Base-by-base conservation (phyloP, 2,888 invertebrate species). In the Acleris holmiana region DNA sequence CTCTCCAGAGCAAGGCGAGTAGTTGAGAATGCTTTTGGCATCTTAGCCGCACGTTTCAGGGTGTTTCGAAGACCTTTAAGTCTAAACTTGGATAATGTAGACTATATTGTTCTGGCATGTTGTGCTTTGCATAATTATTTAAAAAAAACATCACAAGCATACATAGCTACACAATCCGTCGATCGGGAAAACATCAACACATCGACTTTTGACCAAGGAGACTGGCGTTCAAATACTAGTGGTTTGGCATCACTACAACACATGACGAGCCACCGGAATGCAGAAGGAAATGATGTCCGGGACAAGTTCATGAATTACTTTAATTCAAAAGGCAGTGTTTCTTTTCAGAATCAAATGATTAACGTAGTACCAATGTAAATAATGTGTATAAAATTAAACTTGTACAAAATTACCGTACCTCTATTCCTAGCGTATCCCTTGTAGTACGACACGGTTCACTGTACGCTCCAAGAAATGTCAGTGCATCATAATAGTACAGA, bases 41-140 rank as follows among this genome's bases (percentile, higher is more conserved):
- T 44, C 15, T 17, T 44, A 44, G 44, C 44, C 15, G 15, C 44
- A n/a, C 44, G 44, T 44, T 44, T 44, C 17, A 44, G 44, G 17
- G 44, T 44, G 44, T 17, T 44, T 23, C 23, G 23, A 23, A 23
- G 23, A 23, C 23, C 23, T 23, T 23, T 23, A 55, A 48, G 44
- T 63, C 15, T 57, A 66, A 46, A 61, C 8, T 61, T 61, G n/a
- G 17, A 53, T 15, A 66, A 60, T 49, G 44, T 66, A 44, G 66
- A 69, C 61, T 29, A 25, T 47, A 40, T 59, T n/a, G 47, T 64
- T n/a, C 15, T 64, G 58, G 67, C 67, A 57, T 60, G 68, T 68
- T 70, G 70, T 61, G 67, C 66, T 60, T 57, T 67, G 44, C 70
- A 70, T 60, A 68, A 68, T 57, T 69, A 56, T 66, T 61, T 68